Percentiles rank a stretch among this genome's conserved stretches.
phyloP scores from a whole-genome alignment of 2,888 invertebrate genomes.

The Branchipolynoe longqiensis region DNA sequence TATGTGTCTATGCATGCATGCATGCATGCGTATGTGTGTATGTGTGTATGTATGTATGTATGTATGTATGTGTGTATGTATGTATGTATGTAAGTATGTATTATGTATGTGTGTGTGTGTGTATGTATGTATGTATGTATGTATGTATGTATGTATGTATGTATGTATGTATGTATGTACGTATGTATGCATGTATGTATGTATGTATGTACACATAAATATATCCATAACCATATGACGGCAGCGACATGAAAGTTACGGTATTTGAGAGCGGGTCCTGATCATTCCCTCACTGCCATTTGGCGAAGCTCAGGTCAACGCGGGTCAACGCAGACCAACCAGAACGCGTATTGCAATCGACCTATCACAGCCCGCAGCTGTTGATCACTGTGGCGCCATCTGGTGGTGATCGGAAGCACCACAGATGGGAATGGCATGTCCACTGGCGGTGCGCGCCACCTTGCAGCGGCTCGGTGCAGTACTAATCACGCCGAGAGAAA shows the following conservation, averaged over 20 bases:
- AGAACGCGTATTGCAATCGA: background rate
- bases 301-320: background rate
- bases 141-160: background rate
- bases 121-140: background rate
- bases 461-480: too few relatives aligned
- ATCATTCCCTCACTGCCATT: background rate
- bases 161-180: background rate
- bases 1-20: background rate
- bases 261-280: background rate
- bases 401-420: too few relatives aligned
- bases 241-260: too few relatives aligned
- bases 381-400: too few relatives aligned
- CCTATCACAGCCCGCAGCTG: too few relatives aligned
- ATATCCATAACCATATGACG: too few relatives aligned
- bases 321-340: background rate
- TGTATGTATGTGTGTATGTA: background rate
- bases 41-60: background rate
- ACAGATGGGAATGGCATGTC: too few relatives aligned
- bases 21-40: background rate
- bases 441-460: too few relatives aligned
- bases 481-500: too few relatives aligned
- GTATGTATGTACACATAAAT: background rate
- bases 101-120: background rate
- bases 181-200: background rate
- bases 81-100: background rate